These are phyloP conservation scores for Potamarius usumacintae DNA, from an alignment of 2,113 vertebrate genomes.

Conservation along the genomic window DNA sequence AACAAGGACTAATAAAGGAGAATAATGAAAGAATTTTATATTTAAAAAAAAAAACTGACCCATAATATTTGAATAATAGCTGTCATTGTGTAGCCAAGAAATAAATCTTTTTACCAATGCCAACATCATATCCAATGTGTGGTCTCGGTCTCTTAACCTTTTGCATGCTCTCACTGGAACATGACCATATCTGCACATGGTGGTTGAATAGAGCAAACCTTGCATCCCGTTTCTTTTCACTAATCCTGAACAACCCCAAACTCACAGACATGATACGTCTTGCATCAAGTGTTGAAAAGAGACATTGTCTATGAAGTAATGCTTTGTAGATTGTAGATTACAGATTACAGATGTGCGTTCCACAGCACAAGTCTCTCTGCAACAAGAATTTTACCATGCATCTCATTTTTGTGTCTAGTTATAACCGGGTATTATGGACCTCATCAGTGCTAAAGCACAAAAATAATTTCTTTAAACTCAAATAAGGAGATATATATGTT, in stretches of 20 bases:
- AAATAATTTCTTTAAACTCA: neutral
- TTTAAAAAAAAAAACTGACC: neutral
- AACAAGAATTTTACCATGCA: neutral
- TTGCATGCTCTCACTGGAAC: neutral
- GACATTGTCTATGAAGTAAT: slow-evolving; percentile 53
- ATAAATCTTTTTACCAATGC: neutral
- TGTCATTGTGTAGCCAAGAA: neutral
- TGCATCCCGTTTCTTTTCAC: slow-evolving; percentile 51
- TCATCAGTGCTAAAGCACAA: neutral
- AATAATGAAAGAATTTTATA: neutral
- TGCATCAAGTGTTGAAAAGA: slow-evolving; percentile 35
- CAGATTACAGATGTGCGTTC: slow-evolving; percentile 41
- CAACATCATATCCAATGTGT: neutral
- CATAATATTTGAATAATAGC: neutral
- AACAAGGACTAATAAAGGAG: neutral
- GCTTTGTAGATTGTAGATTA: slow-evolving; percentile 52
- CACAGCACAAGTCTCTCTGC: neutral
- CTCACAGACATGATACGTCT: slow-evolving; percentile 48
- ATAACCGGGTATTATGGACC: neutral
- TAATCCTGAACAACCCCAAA: slow-evolving; percentile 52
- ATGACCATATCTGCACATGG: neutral
- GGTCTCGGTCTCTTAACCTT: neutral
- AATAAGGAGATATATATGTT: neutral
- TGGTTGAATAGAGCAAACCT: slow-evolving; percentile 15
- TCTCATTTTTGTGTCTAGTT: neutral